Base-by-base conservation (phyloP, 2,888 invertebrate genomes). In the Agrochola lychnidis region DNA sequence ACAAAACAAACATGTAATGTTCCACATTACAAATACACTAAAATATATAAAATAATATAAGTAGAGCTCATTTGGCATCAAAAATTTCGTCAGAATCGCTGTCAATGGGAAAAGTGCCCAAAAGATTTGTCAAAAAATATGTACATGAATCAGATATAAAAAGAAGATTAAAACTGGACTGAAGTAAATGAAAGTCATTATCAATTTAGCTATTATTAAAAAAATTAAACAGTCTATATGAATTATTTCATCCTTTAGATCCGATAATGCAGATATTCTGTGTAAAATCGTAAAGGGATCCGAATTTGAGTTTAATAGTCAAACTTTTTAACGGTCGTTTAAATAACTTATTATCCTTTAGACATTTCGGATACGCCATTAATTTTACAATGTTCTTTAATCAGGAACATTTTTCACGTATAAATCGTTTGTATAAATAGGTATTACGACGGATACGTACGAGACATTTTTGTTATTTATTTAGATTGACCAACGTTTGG, bases 271-370 rank as follows among this genome's bases (percentile, higher is more conserved):
- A 48, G 45, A 83, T 82, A 81, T 78, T 77, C 72, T 25, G 78
- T 83, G 81, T 84, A 81, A 83, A 87, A 83, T 78, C 83, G 82
- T 81, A 85, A 88, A 85, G 42, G 73, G 79, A 75, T 82, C 77
- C 56, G 63, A 80, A 87, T 81, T 68, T 64, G n/a, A 69, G 72
- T 84, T 88, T 90, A 87, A 90, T 86, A 72, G 82, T 68, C 62
- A 1, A 90, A 91, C 84, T 91, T 89, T 88, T 82, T 81, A 82
- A 85, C 45, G 84, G 75, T 76, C 73, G 70, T 88, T 87, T 78
- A 78, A 85, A 84, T 81, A 85, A 86, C 77, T 87, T 84, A 77
- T 81, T 83, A 83, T 83, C 76, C 81, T 82, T 69, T 56, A 73
- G 62, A 70, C 64, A 78, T 86, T 73, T 78, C 71, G 53, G 73